Conservation (phyloP, 2,113 vertebrate genomes). For the Grus americana region DNA sequence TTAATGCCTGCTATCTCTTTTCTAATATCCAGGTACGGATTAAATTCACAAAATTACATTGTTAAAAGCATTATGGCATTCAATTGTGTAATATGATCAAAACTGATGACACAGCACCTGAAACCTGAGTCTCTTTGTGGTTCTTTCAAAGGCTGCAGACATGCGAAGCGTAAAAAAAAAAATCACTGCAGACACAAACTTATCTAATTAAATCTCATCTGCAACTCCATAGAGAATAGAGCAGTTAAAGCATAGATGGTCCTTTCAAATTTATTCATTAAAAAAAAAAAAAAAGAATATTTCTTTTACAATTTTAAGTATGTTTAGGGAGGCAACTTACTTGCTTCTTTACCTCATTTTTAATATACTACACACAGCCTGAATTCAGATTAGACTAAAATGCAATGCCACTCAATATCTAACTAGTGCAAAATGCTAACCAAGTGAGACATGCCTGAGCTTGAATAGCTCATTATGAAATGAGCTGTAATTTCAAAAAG, state of each 20-base stretch:
- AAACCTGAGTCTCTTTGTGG: slow-evolving; percentile 47
- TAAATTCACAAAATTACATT: slow-evolving; percentile 26
- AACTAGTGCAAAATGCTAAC: background rate
- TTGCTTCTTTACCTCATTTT: background rate
- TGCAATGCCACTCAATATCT: background rate
- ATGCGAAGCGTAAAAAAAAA: background rate
- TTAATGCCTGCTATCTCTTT: background rate
- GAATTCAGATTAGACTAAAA: background rate
- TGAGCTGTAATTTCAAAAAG: background rate
- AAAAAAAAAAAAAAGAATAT: background rate
- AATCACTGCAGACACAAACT: background rate
- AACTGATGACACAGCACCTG: slow-evolving; percentile 39
- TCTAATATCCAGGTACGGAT: slow-evolving; percentile 5
- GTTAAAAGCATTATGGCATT: slow-evolving; percentile 46
- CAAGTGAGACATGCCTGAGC: background rate
- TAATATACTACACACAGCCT: background rate
- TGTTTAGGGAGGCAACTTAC: background rate
- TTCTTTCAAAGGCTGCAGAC: slow-evolving; percentile 21
- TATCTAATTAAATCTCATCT: slow-evolving; percentile 55
- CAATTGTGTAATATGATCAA: slow-evolving; percentile 45
- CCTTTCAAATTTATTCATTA: background rate
- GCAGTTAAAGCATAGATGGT: background rate
- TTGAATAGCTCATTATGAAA: background rate
- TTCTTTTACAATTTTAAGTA: background rate
- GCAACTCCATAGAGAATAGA: slow-evolving; percentile 20